Conservation (phyloP, 1,140 invertebrate species). For the Bombyx mori region DNA sequence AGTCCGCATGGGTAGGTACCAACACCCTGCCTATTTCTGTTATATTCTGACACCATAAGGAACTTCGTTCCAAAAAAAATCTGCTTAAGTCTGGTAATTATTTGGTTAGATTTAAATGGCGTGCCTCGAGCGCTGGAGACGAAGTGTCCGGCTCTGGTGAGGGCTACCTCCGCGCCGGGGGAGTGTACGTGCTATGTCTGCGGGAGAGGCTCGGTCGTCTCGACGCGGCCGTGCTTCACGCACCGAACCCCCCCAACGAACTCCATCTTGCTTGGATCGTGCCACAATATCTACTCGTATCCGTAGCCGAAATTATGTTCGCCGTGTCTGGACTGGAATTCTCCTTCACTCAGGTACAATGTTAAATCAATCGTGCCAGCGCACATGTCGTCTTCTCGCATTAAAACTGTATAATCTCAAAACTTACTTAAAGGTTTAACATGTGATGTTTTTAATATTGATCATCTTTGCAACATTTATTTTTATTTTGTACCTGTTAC, state of each 20-base stretch:
- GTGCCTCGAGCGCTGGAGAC: slow-evolving; percentile 30
- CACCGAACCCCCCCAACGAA: slow-evolving; percentile 77
- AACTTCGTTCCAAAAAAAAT: too few species aligned
- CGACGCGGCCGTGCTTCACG: slow-evolving; percentile 48
- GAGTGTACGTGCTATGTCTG: slow-evolving; percentile 50
- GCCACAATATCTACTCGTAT: slow-evolving; percentile 91
- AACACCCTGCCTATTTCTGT: too few species aligned
- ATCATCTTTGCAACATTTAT: too few species aligned
- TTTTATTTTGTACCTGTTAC: too few species aligned
- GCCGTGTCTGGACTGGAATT: slow-evolving; percentile 94
- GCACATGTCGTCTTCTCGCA: too few species aligned
- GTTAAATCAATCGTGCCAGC: neutral
- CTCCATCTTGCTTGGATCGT: slow-evolving; percentile 87
- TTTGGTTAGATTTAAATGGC: slow-evolving; percentile 42
- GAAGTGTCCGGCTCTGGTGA: slow-evolving; percentile 40
- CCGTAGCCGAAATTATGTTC: slow-evolving; percentile 88
- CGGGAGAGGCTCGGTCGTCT: slow-evolving; percentile 43
- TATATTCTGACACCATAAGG: too few species aligned
- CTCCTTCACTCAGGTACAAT: slow-evolving; percentile 83
- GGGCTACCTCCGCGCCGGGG: slow-evolving; percentile 38
- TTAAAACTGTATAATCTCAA: too few species aligned
- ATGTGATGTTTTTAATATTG: too few species aligned
- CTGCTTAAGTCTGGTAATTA: neutral
- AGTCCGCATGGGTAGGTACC: too few species aligned
- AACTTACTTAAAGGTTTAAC: too few species aligned